Evolutionary conservation across 2,888 invertebrate species (phyloP), one percentile per base, ranked within the genome.

Genomic region (Campoplex nolae): DNA sequence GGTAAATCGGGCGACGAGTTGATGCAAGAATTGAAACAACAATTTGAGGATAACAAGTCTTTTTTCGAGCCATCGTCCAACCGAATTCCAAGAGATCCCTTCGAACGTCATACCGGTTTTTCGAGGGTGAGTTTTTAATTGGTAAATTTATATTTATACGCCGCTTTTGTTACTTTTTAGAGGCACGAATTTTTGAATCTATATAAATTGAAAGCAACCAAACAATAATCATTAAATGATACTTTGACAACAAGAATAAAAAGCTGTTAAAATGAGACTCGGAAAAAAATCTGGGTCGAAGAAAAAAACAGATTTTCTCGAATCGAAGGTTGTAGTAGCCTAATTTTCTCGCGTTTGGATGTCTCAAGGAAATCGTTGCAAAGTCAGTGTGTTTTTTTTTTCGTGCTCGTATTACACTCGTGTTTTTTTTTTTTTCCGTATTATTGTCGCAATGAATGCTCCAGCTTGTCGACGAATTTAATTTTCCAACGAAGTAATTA

Each of bases 1-100:
- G 93, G 93, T 4, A 93, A 93, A 88, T 90, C 92, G 38, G 91
- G 93, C 11, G 93, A 94, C 84, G 94, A 94, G 84, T 89, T 94
- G 48, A 85, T 94, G 45, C 90, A 93, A 74, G 92, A 94, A 74
- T 88, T 94, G 45, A 93, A 93, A 84, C 92, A 94, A 85, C 92
- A 92, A 58, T 92, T 94, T 67, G 92, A 94, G 83, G 93, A 93
- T 23, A 92, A 92, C 81, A 90, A 92, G 45, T 88, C 92, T 0
- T 94, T 93, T 78, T 93, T 93, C 87, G 93, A 94, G 32, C 91
- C 91, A 3, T 77, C 76, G n/a, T n/a, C 83, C 3, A 84, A 70
- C 42, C 88, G 92, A 82, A 73, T 87, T 6, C 75, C 88, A 38
- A 87, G 93, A 65, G 92, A 93, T 86, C 90, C 93, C 0, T 92